Evolutionary conservation across 2,888 invertebrate genomes (phyloP), one percentile per base, ranked within the genome.

Genomic region (Diarsia dahlii): DNA sequence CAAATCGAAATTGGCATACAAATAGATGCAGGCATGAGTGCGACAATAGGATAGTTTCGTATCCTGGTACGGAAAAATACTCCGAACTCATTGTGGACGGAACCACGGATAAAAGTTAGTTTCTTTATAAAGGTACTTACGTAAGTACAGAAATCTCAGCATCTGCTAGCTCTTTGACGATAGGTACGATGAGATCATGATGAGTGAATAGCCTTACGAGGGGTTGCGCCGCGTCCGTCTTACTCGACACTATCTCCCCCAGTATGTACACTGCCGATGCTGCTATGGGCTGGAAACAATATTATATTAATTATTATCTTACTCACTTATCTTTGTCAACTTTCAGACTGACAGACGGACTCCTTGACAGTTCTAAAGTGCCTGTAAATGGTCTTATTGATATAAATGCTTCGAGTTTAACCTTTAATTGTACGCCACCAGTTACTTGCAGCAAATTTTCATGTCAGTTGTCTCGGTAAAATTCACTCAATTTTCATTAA

Each of bases 141-240:
- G 98, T 98, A 87, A 99, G 97, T 92, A 98, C 98, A n/a, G 98
- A 98, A 92, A 99, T 98, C 96, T 99, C 99, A 85, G 98, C 98
- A 93, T 98, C 98, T 63, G 99, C 99, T 81, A 99, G 97, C 74
- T 98, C 98, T 92, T 97, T 97, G 86, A 99, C 98, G 82, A 99
- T 98, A 80, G 98, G 98, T 88, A 99, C 98, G 89, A 99, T 98
- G 95, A 98, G 98, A 90, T 98, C 98, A 93, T 98, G 98, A 92
- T 99, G 98, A 87, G 98, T 98, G 94, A 99, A 98, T 87, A 99
- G 97, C 89, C 98, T 97, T 83, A 99, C 98, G 74, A 99, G 96
- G 2, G 99, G 99, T 94, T 99, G 99, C 39, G 99, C 99, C 84
- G 98, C 98, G 93, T 99, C 99, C 92, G 98, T 98, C 95, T 99